Base-by-base conservation (phyloP, 2,113 vertebrate species). In the Podarcis cretensis region DNA sequence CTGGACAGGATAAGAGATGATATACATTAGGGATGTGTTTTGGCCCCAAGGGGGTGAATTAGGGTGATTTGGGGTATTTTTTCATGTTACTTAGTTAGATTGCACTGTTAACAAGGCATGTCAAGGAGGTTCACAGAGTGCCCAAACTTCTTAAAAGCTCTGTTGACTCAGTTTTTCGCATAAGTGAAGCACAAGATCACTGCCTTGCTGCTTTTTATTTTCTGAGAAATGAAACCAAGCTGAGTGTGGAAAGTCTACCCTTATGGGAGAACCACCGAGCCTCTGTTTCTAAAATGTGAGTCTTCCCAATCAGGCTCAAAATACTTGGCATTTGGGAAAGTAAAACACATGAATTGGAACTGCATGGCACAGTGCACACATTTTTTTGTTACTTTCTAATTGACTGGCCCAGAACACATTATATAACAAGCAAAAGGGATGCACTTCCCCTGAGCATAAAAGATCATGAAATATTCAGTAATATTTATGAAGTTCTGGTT, bases 391-490 rank as follows among this genome's bases (percentile, higher is more conserved):
- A 66, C 86, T 92, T 94, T 95, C 91, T 93, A 94, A 95, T 93
- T 94, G 85, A 0, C 0, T 82, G 59, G 81, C 63, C 91, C 83
- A 93, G 92, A 73, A 82, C 92, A 87, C 90, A 88, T 96, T 95
- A 94, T 89, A 81, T 94, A 95, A 95, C 90, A 92, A 87, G 89
- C 87, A 95, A 86, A 69, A 89, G 57, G 90, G 80, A 92, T 90
- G 94, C 93, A 93, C 93, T 93, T 80, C 86, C 89, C 66, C 78
- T 90, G 89, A 83, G 90, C 93, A 89, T 84, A 88, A 81, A 94
- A 91, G 63, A 90, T 89, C 73, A 91, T 88, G 90, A 95, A 92
- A 91, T 91, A 95, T 83, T 93, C 90, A 94, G 91, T 92, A 94
- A 92, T 93, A 92, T 90, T 94, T 91, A 88, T 92, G 91, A 91